Percentiles rank a stretch among this genome's conserved stretches.
phyloP scores from a whole-genome alignment of 2,888 invertebrate genomes.

The Diaprepes abbreviatus region DNA sequence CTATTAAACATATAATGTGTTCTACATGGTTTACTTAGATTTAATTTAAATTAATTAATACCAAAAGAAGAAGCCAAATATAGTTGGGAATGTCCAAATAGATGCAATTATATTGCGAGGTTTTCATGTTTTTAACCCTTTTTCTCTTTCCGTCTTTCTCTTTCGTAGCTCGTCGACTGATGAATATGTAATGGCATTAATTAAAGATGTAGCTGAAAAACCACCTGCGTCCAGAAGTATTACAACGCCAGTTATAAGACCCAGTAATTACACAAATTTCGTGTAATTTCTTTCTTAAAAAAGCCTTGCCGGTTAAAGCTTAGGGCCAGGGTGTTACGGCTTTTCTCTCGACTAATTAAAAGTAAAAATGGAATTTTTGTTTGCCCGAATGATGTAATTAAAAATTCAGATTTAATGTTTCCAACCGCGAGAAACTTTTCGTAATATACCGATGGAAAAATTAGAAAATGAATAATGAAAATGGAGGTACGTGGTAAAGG shows the following conservation, averaged over 20 bases:
- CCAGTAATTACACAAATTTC: constrained; percentile 67
- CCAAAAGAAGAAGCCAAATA: constrained; percentile 18
- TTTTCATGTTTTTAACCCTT: constrained; percentile 38
- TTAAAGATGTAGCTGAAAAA: constrained; percentile 65
- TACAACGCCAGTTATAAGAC: constrained; percentile 49
- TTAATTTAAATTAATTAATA: constrained; percentile 21
- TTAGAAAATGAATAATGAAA: constrained; percentile 52
- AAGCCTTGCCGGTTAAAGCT: constrained; percentile 34
- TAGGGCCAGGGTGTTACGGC: constrained; percentile 51
- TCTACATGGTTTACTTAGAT: constrained; percentile 19
- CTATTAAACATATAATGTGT: not conserved
- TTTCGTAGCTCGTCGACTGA: constrained; percentile 56
- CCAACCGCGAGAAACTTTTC: constrained; percentile 57
- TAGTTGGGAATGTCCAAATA: constrained; percentile 38
- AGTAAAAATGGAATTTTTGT: constrained; percentile 68
- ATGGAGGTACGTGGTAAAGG: constrained; percentile 33
- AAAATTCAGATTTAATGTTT: constrained; percentile 65
- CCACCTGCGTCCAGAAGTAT: constrained; percentile 65
- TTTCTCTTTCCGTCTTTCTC: constrained; percentile 22
- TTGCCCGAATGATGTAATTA: constrained; percentile 66
- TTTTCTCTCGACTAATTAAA: constrained; percentile 63
- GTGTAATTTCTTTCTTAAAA: constrained; percentile 53
- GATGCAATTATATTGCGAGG: constrained; percentile 35
- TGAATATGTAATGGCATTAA: constrained; percentile 69
- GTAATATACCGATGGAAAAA: constrained; percentile 52